These are phyloP conservation scores for Trissolcus brochymenae DNA, from an alignment of 2,888 invertebrate species.

Conservation along the genomic window DNA sequence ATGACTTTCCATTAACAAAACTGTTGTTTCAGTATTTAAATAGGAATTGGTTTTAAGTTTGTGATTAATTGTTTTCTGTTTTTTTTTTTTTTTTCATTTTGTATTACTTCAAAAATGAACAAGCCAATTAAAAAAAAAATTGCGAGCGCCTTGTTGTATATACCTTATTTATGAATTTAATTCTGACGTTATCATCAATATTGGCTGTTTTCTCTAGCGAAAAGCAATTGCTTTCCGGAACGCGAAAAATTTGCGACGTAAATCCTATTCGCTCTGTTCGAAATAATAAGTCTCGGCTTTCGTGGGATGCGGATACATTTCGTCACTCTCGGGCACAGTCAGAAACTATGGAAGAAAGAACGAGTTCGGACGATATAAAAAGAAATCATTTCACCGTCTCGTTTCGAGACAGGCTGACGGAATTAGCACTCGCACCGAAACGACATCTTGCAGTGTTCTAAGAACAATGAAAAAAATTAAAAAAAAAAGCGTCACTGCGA, in stretches of 20 bases:
- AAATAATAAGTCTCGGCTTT: constrained; percentile 32
- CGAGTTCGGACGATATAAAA: constrained; percentile 46
- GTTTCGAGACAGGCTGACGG: constrained; percentile 54
- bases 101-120: too few relatives aligned
- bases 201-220: background rate
- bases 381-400: constrained; percentile 58
- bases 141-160: too few relatives aligned
- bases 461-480: constrained; percentile 34
- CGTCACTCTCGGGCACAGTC: constrained; percentile 12
- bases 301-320: constrained; percentile 15
- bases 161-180: background rate
- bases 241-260: background rate
- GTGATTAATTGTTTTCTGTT: too few relatives aligned
- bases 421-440: constrained; percentile 55
- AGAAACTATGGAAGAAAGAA: constrained; percentile 17
- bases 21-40: too few relatives aligned
- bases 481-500: constrained; percentile 3
- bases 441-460: constrained; percentile 28
- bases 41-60: too few relatives aligned
- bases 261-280: constrained; percentile 23
- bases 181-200: background rate
- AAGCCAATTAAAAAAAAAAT: too few relatives aligned
- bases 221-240: background rate
- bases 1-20: too few relatives aligned
- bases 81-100: too few relatives aligned